Percentiles rank a stretch among this genome's conserved stretches.
Evolutionary conservation across 2,888 invertebrate genomes (phyloP).

Genomic region (Rhagonycha lutea): DNA sequence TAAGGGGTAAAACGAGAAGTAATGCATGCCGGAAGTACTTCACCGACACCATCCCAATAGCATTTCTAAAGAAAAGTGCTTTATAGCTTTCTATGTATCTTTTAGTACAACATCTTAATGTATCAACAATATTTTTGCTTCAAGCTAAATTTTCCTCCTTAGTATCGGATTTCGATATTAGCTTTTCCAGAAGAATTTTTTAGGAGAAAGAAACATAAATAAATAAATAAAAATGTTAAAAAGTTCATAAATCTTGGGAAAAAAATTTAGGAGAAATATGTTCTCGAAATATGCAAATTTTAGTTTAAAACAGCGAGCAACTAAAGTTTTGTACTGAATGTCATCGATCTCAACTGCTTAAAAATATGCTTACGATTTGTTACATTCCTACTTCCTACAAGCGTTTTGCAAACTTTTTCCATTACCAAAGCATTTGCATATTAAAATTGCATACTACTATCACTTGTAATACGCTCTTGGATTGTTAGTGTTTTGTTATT

Average conservation of each 20-base stretch:
- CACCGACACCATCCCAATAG: constrained; percentile 9
- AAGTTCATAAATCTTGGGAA: background rate
- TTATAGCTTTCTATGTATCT: constrained; percentile 19
- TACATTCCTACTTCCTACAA: constrained; percentile 14
- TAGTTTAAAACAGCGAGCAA: background rate
- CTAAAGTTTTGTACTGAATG: constrained; percentile 11
- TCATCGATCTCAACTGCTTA: constrained; percentile 17
- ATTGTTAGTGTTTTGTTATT: background rate
- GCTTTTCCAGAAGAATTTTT: background rate
- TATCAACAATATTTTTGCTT: constrained; percentile 10
- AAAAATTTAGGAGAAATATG: background rate
- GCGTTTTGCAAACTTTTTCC: constrained; percentile 20
- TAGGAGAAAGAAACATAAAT: background rate
- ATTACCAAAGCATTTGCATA: constrained; percentile 24
- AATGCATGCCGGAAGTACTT: constrained; percentile 17
- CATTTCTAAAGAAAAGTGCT: constrained; percentile 18
- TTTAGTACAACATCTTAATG: constrained; percentile 13
- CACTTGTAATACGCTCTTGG: background rate
- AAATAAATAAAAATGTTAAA: background rate
- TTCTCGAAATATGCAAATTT: constrained; percentile 1
- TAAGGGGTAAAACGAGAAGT: constrained; percentile 5
- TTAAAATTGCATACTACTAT: constrained; percentile 13
- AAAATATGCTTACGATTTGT: constrained; percentile 19
- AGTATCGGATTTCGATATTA: background rate
- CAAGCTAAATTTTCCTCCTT: background rate